These are phyloP conservation scores for Copidosoma floridanum DNA, from an alignment of 1,140 invertebrate species.

Conservation along the genomic window DNA sequence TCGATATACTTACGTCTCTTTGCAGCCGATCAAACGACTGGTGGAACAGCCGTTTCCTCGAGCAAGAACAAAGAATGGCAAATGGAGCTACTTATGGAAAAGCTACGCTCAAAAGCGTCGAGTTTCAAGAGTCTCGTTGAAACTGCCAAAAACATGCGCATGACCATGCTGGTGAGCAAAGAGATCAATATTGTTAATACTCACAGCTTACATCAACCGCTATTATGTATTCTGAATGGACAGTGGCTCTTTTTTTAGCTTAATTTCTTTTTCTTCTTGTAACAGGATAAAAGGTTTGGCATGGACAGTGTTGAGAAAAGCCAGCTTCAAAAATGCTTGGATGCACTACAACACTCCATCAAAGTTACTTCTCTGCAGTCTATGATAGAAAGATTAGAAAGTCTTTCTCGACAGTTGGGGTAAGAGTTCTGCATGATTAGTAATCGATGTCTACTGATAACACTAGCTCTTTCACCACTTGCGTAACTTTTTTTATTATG, in stretches of 20 bases:
- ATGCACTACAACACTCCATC: constrained; percentile 90
- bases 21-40: constrained; percentile 44
- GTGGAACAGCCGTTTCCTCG: constrained; percentile 35
- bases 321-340: constrained; percentile 85
- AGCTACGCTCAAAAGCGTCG: constrained; percentile 75
- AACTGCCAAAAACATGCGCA: constrained; percentile 79
- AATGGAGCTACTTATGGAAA: constrained; percentile 84
- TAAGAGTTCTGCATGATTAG: too few relatives aligned
- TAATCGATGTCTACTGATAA: too few relatives aligned
- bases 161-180: constrained; percentile 74
- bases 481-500: too few relatives aligned
- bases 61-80: constrained; percentile 72
- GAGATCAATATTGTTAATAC: constrained; percentile 5
- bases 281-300: constrained; percentile 78
- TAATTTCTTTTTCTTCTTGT: constrained; percentile 28
- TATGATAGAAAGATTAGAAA: constrained; percentile 88
- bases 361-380: constrained; percentile 89
- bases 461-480: too few relatives aligned
- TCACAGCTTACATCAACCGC: too few relatives aligned
- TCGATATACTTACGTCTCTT: constrained; percentile 19
- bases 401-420: constrained; percentile 84
- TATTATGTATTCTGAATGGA: too few relatives aligned
- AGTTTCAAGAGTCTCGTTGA: constrained; percentile 76
- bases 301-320: constrained; percentile 79
- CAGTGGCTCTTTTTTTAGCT: too few relatives aligned